Evolutionary conservation across 2,888 invertebrate genomes (phyloP).

Genomic region (Oscheius onirici): DNA sequence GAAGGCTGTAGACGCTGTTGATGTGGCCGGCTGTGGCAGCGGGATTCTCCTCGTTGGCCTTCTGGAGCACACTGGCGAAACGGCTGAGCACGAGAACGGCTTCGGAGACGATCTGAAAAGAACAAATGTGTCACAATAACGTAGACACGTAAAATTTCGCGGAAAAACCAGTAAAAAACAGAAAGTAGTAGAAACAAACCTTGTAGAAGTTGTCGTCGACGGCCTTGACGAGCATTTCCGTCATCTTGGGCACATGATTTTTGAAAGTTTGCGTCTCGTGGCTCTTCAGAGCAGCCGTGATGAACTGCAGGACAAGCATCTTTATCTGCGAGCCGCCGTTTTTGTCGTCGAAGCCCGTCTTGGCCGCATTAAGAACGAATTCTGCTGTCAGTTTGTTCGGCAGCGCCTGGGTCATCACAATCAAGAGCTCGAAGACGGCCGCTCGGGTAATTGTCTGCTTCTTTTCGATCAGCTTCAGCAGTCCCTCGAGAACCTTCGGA

Average conservation of each 20-base stretch:
- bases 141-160: no score
- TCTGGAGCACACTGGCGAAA: slow-evolving; percentile 31
- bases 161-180: no score
- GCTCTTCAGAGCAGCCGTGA: slow-evolving; percentile 84
- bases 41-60: neutral
- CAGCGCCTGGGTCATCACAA: slow-evolving; percentile 81
- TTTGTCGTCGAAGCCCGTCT: slow-evolving; percentile 75
- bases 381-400: slow-evolving; percentile 80
- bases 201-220: slow-evolving; percentile 97
- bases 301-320: slow-evolving; percentile 92
- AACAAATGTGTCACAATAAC: no score
- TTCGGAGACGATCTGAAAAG: slow-evolving; percentile 46
- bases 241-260: slow-evolving; percentile 73
- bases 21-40: neutral
- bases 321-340: slow-evolving; percentile 79
- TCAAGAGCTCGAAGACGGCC: slow-evolving; percentile 88
- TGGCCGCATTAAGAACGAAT: slow-evolving; percentile 86
- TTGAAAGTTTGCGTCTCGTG: slow-evolving; percentile 81
- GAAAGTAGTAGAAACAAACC: no score
- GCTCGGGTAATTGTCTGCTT: slow-evolving; percentile 86
- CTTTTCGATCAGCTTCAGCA: slow-evolving; percentile 83
- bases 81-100: slow-evolving; percentile 39
- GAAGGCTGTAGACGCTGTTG: neutral
- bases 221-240: slow-evolving; percentile 82
- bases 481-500: slow-evolving; percentile 59